Conservation (phyloP, 2,888 invertebrate genomes). For the Hydriomena furcata region DNA sequence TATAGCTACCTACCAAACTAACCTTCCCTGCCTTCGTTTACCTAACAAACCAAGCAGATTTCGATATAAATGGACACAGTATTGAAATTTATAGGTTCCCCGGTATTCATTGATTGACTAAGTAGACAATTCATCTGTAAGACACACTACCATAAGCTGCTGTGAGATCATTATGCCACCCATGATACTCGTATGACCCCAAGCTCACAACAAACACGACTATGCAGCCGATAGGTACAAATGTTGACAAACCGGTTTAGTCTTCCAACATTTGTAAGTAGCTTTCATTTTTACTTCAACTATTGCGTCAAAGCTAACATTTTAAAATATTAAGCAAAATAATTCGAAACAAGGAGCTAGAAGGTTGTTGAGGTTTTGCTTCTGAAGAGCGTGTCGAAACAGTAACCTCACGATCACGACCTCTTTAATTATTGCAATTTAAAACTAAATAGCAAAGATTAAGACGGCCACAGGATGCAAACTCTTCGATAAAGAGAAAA, state of each 20-base stretch:
- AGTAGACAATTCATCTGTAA: no score
- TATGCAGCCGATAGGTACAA: constrained; percentile 31
- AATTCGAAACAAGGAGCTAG: not conserved
- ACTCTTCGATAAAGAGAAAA: not conserved
- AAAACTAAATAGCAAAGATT: not conserved
- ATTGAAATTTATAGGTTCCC: no score
- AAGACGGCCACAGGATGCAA: not conserved
- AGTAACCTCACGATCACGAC: not conserved
- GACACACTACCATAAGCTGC: constrained; percentile 2
- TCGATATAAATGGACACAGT: no score
- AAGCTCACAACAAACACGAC: constrained; percentile 27
- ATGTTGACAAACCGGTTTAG: constrained; percentile 36
- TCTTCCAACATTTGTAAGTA: constrained; percentile 35
- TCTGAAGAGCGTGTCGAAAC: not conserved
- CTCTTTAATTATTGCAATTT: not conserved
- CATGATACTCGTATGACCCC: constrained; percentile 30
- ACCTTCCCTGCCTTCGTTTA: no score
- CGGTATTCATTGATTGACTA: not conserved
- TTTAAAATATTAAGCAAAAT: constrained; percentile 2
- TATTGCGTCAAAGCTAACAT: constrained; percentile 19
- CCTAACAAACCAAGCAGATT: no score
- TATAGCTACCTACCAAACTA: no score
- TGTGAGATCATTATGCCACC: constrained; percentile 22
- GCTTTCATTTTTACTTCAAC: constrained; percentile 23
- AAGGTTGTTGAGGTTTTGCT: not conserved